Percentiles rank a stretch among this genome's conserved stretches.
Evolutionary conservation across 2,797 vertebrate genomes (phyloP).

Genomic region (Triplophysa yarkandensis): DNA sequence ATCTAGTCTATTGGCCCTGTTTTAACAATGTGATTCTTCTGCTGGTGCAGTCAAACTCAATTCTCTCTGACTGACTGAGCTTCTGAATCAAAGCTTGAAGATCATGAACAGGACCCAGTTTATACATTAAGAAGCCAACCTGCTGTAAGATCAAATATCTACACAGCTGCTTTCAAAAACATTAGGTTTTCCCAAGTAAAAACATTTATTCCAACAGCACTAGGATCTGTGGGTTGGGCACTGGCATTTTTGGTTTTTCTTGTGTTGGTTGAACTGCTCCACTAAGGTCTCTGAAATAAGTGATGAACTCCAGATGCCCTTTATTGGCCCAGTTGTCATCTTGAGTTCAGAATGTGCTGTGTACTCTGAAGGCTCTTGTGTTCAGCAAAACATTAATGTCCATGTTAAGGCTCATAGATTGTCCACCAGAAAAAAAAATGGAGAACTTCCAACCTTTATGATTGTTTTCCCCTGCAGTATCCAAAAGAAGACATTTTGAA

Average conservation of each 20-base stretch:
- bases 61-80: constrained; percentile 31
- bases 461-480: too few relatives aligned
- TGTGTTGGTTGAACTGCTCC: constrained; percentile 19
- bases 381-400: neutral
- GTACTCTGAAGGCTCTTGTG: constrained; percentile 7
- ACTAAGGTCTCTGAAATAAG: constrained; percentile 21
- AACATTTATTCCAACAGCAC: constrained; percentile 18
- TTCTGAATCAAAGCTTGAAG: constrained; percentile 31
- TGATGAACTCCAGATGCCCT: constrained; percentile 22
- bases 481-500: too few relatives aligned
- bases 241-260: constrained; percentile 22
- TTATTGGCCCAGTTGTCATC: constrained; percentile 30
- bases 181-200: constrained; percentile 26
- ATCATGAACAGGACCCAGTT: constrained; percentile 28
- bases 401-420: neutral
- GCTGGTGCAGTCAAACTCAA: neutral
- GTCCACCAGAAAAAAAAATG: too few relatives aligned
- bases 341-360: constrained; percentile 24
- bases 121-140: constrained; percentile 32
- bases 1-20: constrained; percentile 11
- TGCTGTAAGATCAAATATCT: constrained; percentile 62
- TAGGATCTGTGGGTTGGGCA: constrained; percentile 3
- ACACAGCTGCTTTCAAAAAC: constrained; percentile 28
- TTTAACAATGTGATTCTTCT: constrained; percentile 22
- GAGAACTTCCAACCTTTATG: too few relatives aligned